phyloP scores from a whole-genome alignment of 1,140 invertebrate species.

The Gryllus bimaculatus region DNA sequence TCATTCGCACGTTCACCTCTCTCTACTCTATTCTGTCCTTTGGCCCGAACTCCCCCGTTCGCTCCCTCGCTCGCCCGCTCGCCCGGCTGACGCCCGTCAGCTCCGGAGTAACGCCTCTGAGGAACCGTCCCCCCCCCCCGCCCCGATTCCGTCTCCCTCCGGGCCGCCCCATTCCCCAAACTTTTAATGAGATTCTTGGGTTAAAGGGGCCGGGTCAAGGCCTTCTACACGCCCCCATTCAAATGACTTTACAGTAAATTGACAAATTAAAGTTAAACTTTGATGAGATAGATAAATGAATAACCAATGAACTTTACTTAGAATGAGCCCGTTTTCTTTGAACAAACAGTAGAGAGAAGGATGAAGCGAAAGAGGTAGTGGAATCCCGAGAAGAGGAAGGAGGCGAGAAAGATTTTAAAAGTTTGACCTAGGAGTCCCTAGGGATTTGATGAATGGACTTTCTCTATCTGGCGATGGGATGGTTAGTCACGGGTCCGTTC shows the following conservation, averaged over 20 bases:
- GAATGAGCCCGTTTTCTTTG: not conserved
- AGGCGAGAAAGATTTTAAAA: not conserved
- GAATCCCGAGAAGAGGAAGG: not conserved
- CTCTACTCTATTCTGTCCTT: too few species aligned
- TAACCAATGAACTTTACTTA: not conserved
- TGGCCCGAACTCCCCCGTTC: too few species aligned
- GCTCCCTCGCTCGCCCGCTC: too few species aligned
- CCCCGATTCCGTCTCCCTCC: not conserved
- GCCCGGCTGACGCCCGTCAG: too few species aligned
- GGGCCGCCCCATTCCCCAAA: not conserved
- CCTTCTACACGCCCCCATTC: not conserved
- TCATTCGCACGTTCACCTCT: too few species aligned
- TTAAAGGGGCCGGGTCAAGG: not conserved
- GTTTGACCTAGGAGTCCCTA: too few species aligned
- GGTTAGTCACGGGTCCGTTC: not conserved
- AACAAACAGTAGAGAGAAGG: not conserved
- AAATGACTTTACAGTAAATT: constrained; percentile 6
- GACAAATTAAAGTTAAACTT: constrained; percentile 6
- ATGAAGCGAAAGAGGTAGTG: too few species aligned
- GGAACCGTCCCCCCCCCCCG: not conserved
- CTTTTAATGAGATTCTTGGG: constrained; percentile 4
- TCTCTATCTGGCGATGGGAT: not conserved
- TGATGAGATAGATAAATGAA: not conserved
- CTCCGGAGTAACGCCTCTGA: too few species aligned
- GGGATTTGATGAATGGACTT: not conserved